Evolutionary conservation across 2,888 invertebrate species (phyloP), one percentile per base, ranked within the genome.

Genomic region (Malthinus seriepunctatus): DNA sequence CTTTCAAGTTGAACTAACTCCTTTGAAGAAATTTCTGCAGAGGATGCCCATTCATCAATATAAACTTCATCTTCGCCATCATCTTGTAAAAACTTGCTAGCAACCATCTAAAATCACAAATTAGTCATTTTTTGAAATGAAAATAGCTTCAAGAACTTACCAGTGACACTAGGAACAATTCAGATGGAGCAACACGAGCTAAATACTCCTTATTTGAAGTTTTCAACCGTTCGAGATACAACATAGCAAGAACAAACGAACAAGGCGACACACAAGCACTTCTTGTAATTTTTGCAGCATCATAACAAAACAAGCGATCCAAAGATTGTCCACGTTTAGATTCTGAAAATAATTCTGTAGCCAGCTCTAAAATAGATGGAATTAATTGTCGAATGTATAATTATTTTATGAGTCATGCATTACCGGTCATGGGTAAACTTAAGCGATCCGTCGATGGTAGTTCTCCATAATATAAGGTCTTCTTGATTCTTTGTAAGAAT

Each of bases 71-170:
- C 95, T 63, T 92, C 90, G 37, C 95, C 95, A 71, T 93, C 91
- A 72, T 96, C 95, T 79, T 96, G 92, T 68, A 95, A 81, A 79
- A 94, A 97, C 82, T 98, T 98, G 71, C 94, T 95, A 52, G 97
- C 96, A 70, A 97, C 90, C 91, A 97, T 91, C 96, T 96, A 76
- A 8, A 76, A 66, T 65, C 70, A 63, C 60, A 56, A 63, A 56
- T 62, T 34, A 31, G 38, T 9, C 2, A 35, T 6, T 35, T 9
- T 39, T 9, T 14, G 39, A 39, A 14, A 1, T 12, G 8, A 14
- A 33, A 11, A 8, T 11, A 34, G 11, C 32, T 9, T 10, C 15
- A 11, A 1, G 0, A 23, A 75, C 81, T 80, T 79, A 95, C 97
- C 87, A 97, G 83, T 57, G 97, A 95, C 63, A 97, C 91, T 56